Evolutionary conservation across 2,113 vertebrate genomes (phyloP), one percentile per base, ranked within the genome.

Genomic region (Porphyrio hochstetteri): DNA sequence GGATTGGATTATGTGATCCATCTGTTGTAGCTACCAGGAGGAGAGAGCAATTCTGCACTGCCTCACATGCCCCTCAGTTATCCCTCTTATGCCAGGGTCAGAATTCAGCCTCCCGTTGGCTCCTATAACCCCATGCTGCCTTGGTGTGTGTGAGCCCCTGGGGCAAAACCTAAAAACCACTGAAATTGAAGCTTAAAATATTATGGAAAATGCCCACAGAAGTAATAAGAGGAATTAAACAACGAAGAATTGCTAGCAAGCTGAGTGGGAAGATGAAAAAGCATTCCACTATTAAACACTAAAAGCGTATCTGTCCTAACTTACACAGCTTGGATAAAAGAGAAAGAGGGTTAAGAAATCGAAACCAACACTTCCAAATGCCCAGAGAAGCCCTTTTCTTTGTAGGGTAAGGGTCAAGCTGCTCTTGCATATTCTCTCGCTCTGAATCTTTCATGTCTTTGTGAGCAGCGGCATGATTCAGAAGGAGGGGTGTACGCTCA

Each of bases 21-120:
- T 95, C 95, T 96, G 93, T 93, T 95, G 77, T n/a, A 92, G 95
- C 91, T 96, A 84, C 88, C 77, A 63, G 61, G 70, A 69, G 77
- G 42, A 86, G 86, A 92, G 83, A 92, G 89, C 50, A 17, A 15
- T 82, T 82, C 65, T 13, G 6, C 53, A 7, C 53, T 53, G 71
- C 77, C 57, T 82, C 0, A 3, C 21, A 3, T 55, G 38, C 48
- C 31, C 53, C 56, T 84, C 50, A 28, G 10, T 81, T 57, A 28
- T 83, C 56, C 12, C 81, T 83, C 59, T 68, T 4, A 1, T 82
- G 70, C 57, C 88, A 57, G 56, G 36, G 31, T 71, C 90, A 71
- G 65, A 82, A 85, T 61, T 79, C 65, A 69, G 35, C 69, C 67
- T 81, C 46, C 65, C 44, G 0, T 91, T 27, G 1, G 25, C 55